Conservation (phyloP, 37 sponge, comb jelly and placozoan species). For the Crambe crambe region DNA sequence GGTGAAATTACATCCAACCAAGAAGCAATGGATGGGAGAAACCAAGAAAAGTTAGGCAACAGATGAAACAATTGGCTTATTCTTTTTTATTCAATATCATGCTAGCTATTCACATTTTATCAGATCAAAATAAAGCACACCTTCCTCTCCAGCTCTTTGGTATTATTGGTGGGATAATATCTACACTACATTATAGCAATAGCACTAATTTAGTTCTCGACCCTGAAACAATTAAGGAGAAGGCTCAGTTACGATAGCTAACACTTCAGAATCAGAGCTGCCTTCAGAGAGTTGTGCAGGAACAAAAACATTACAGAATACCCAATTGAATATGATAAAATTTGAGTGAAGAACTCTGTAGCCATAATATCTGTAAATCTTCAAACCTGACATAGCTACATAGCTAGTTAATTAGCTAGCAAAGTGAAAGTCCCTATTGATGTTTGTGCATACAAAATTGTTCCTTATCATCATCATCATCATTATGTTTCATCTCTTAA, state of each 20-base stretch:
- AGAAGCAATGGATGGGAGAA: not conserved
- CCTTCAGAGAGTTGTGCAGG: constrained; percentile 6
- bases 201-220: constrained; percentile 41
- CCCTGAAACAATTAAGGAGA: constrained; percentile 36
- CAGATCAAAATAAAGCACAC: not conserved
- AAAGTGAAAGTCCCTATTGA: no score
- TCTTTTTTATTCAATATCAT: constrained; percentile 23
- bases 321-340: not conserved
- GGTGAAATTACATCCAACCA: not conserved
- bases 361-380: no score
- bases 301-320: constrained; percentile 9
- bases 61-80: constrained; percentile 10
- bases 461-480: no score
- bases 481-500: no score
- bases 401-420: no score
- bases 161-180: constrained; percentile 43
- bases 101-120: constrained; percentile 38
- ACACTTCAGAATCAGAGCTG: no score
- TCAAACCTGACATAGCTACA: no score
- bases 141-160: constrained; percentile 45
- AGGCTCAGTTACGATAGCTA: constrained; percentile 1
- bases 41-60: not conserved
- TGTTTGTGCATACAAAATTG: no score
- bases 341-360: not conserved
- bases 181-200: constrained; percentile 40